Percentiles rank a stretch among this genome's conserved stretches.
Conservation (phyloP, 2,888 invertebrate genomes). For the Halictus ligatus region DNA sequence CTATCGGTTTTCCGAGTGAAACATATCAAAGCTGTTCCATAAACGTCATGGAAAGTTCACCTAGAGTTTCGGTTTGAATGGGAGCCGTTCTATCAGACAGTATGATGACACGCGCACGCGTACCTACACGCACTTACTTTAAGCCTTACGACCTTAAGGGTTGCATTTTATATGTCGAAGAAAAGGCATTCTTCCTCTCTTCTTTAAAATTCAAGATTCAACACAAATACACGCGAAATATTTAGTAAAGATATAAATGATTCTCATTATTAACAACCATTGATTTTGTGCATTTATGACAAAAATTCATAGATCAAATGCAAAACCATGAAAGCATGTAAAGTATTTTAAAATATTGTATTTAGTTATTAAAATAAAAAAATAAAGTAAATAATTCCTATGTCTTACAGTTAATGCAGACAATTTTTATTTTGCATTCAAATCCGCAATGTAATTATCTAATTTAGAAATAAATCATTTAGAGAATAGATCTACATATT, state of each 20-base stretch:
- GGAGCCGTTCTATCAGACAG: constrained; percentile 7
- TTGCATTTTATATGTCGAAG: neutral
- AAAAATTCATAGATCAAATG: neutral
- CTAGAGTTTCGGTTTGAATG: constrained; percentile 65
- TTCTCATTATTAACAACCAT: neutral
- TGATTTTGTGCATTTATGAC: neutral
- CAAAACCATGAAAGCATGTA: too few species aligned
- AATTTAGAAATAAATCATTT: too few species aligned
- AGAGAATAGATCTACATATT: too few species aligned
- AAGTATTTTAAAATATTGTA: neutral
- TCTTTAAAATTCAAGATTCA: neutral
- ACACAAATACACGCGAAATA: neutral
- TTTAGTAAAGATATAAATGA: neutral
- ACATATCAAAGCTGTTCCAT: constrained; percentile 58
- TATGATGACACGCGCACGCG: neutral
- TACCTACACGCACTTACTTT: neutral
- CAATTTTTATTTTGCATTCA: too few species aligned
- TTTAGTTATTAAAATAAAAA: neutral
- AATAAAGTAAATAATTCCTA: too few species aligned
- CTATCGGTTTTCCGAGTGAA: constrained; percentile 61
- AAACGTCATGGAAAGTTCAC: constrained; percentile 62
- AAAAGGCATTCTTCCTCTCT: neutral
- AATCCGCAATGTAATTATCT: too few species aligned
- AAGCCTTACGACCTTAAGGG: neutral
- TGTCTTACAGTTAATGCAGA: too few species aligned